A percentile compares a stretch with the other conserved stretches of the same genome.
phyloP scores from a whole-genome alignment of 1,140 invertebrate species.

The Solenopsis fugax region DNA sequence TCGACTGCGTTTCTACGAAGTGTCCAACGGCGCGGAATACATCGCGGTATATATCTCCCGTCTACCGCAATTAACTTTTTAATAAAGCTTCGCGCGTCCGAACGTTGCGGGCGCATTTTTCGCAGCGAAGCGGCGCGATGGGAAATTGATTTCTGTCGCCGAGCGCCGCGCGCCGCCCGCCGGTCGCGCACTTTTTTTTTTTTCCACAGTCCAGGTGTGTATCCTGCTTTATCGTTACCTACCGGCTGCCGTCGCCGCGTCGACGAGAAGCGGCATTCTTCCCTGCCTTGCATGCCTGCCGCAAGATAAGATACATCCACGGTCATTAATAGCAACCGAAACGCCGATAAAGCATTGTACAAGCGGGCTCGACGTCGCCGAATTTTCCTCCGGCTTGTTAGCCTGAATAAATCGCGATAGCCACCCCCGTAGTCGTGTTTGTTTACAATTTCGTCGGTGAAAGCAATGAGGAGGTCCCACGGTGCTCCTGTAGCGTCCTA shows the following conservation, averaged over 20 bases:
- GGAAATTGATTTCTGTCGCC: constrained; percentile 50
- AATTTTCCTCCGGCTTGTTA: constrained; percentile 47
- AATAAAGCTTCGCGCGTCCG: constrained; percentile 54
- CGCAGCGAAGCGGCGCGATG: constrained; percentile 22
- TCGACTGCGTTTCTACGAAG: constrained; percentile 26
- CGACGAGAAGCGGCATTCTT: constrained; percentile 35
- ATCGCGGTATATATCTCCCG: constrained; percentile 31
- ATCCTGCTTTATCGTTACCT: constrained; percentile 41
- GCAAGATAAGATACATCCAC: constrained; percentile 31
- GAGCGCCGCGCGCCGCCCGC: constrained; percentile 10
- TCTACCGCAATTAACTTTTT: constrained; percentile 60
- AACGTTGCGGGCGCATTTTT: constrained; percentile 38
- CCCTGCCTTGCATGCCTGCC: constrained; percentile 36
- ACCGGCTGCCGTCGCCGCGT: not conserved
- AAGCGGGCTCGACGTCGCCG: not conserved
- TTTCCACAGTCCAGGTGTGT: constrained; percentile 38
- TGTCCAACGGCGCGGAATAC: constrained; percentile 35
- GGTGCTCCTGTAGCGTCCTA: constrained; percentile 11
- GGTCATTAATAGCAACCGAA: constrained; percentile 46
- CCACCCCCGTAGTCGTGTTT: constrained; percentile 15
- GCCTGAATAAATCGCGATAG: constrained; percentile 54
- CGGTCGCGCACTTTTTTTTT: constrained; percentile 11
- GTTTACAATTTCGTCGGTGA: constrained; percentile 40
- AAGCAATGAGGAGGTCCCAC: not conserved
- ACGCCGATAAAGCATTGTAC: constrained; percentile 43